phyloP scores from a whole-genome alignment of 2,113 vertebrate species.

The Muntiacus muntjak region DNA sequence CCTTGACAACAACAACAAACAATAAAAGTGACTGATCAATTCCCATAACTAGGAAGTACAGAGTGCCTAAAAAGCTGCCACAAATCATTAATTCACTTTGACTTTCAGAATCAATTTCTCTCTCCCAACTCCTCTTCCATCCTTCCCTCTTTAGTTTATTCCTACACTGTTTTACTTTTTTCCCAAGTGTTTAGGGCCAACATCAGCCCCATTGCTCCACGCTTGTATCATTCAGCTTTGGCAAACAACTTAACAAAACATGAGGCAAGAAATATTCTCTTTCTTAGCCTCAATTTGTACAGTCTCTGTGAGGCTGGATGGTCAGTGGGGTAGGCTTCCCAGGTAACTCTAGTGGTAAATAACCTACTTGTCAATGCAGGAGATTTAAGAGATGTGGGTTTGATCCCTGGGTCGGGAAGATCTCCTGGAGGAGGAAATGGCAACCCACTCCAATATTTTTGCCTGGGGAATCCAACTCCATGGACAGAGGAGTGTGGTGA shows the following conservation, averaged over 20 bases:
- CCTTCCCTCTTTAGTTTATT: not conserved
- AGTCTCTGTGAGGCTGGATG: not conserved
- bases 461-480: not conserved
- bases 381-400: not conserved
- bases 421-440: not conserved
- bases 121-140: not conserved
- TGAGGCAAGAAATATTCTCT: not conserved
- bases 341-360: not conserved
- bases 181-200: not conserved
- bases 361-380: not conserved
- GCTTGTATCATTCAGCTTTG: not conserved
- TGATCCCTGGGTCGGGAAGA: not conserved
- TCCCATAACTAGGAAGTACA: not conserved
- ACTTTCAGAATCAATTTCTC: not conserved
- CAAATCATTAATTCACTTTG: not conserved
- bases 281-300: not conserved
- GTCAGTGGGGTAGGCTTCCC: not conserved
- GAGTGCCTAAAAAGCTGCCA: not conserved
- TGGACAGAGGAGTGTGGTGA: not conserved
- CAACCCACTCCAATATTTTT: not conserved
- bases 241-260: not conserved
- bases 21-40: not conserved
- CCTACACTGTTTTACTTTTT: not conserved
- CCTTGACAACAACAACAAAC: not conserved
- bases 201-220: not conserved